A percentile compares a stretch with the other conserved stretches of the same genome.
These are phyloP conservation scores for Saguinus imperator DNA, from an alignment of 2,113 vertebrate species.

Conservation along the genomic window DNA sequence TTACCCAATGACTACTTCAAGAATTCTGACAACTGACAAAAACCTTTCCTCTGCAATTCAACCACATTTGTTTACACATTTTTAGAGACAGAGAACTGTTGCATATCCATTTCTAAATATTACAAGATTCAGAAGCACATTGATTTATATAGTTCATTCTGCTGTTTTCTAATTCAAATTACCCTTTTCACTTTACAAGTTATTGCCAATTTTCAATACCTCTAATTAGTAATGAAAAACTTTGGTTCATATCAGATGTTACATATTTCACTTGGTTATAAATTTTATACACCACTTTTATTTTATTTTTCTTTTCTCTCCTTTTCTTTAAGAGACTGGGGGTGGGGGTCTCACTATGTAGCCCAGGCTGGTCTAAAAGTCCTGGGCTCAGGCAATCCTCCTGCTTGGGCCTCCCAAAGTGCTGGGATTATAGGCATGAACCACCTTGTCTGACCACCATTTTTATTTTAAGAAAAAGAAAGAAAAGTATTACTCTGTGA, in stretches of 20 bases:
- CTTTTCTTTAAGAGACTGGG: too few species aligned
- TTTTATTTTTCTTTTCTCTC: background rate
- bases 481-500: background rate
- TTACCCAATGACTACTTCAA: background rate
- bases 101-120: background rate
- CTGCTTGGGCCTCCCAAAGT: too few species aligned
- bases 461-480: background rate
- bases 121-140: background rate
- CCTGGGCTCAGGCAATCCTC: too few species aligned
- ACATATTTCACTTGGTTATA: background rate
- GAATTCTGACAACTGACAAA: background rate
- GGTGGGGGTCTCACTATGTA: too few species aligned
- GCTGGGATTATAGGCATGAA: too few species aligned
- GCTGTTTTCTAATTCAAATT: background rate
- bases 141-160: background rate
- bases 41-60: background rate
- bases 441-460: too few species aligned
- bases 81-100: background rate
- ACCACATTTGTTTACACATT: background rate
- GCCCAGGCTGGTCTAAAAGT: too few species aligned
- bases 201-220: background rate
- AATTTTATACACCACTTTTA: background rate
- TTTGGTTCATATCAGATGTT: background rate
- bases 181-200: background rate
- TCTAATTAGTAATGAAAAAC: constrained; percentile 15